phyloP scores from a whole-genome alignment of 1,140 invertebrate species.

The Nylanderia fulva region DNA sequence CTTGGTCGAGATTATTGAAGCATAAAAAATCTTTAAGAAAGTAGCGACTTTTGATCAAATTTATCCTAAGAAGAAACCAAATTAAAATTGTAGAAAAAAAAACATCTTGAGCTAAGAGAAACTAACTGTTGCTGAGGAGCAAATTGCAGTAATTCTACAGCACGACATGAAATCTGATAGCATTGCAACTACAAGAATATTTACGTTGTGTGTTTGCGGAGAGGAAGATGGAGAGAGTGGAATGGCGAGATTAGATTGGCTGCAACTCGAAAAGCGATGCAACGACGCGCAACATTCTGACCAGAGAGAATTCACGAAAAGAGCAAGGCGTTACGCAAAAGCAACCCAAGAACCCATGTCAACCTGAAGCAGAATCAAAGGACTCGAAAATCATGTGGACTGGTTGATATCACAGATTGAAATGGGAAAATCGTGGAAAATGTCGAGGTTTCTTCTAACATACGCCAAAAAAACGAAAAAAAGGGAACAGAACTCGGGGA shows the following conservation, averaged over 20 bases:
- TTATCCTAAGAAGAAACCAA: not conserved
- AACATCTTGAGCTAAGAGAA: not conserved
- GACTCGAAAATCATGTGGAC: slow-evolving; percentile 36
- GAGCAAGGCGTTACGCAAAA: slow-evolving; percentile 46
- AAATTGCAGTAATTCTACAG: not conserved
- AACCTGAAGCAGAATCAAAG: slow-evolving; percentile 48
- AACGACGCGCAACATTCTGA: slow-evolving; percentile 34
- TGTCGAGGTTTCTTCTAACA: slow-evolving; percentile 33
- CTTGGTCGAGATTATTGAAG: not conserved
- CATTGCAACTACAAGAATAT: slow-evolving; percentile 27
- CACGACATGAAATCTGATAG: slow-evolving; percentile 47
- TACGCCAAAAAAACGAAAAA: slow-evolving; percentile 22
- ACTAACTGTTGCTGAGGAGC: not conserved
- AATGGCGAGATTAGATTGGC: slow-evolving; percentile 33
- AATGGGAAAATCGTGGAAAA: slow-evolving; percentile 49
- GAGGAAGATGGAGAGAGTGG: not conserved
- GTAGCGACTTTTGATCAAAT: not conserved
- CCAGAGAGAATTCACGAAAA: slow-evolving; percentile 52
- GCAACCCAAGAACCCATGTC: slow-evolving; percentile 24
- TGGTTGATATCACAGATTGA: slow-evolving; percentile 33
- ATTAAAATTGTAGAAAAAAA: not conserved
- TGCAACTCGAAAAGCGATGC: slow-evolving; percentile 7
- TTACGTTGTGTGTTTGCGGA: slow-evolving; percentile 21
- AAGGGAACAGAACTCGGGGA: not conserved
- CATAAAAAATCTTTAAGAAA: not conserved